These are phyloP conservation scores for Drosophila ustulata DNA, from an alignment of 2,888 invertebrate genomes.

Conservation along the genomic window DNA sequence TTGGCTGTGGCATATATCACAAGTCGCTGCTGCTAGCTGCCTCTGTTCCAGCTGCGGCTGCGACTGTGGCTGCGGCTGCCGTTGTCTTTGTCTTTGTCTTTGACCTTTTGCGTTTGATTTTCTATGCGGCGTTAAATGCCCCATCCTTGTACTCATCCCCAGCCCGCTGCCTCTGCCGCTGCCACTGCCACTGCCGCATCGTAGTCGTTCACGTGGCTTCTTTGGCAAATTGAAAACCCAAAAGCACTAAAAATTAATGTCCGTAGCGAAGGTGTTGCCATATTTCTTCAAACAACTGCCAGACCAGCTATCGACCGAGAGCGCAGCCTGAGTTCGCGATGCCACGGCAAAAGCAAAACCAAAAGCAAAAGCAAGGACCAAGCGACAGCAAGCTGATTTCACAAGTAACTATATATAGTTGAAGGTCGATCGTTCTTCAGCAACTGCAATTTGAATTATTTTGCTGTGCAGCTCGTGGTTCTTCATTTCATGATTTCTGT, in stretches of 20 bases:
- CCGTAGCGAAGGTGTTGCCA: constrained; percentile 74
- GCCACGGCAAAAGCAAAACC: too few species aligned
- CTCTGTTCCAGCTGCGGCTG: constrained; percentile 17
- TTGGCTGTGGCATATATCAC: constrained; percentile 45
- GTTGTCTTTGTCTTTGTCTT: constrained; percentile 52
- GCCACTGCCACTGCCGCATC: not conserved
- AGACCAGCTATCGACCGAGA: constrained; percentile 21
- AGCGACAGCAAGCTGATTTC: not conserved
- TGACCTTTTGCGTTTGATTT: constrained; percentile 75
- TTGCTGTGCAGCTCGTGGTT: too few species aligned
- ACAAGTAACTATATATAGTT: not conserved
- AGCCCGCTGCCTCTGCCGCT: constrained; percentile 16
- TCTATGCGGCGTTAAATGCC: constrained; percentile 74
- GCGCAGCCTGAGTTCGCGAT: constrained; percentile 9
- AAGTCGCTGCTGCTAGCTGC: constrained; percentile 39
- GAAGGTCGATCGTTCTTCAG: not conserved
- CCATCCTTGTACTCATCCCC: not conserved
- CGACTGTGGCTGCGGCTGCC: constrained; percentile 4
- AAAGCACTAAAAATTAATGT: constrained; percentile 75
- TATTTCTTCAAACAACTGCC: constrained; percentile 45
- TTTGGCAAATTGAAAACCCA: constrained; percentile 73
- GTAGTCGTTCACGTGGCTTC: constrained; percentile 61
- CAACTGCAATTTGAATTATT: not conserved
- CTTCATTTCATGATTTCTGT: too few species aligned
- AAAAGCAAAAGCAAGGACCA: not conserved